Percentiles rank a stretch among this genome's conserved stretches.
phyloP scores from a whole-genome alignment of 2,797 vertebrate genomes.

The Vireo griseus region DNA sequence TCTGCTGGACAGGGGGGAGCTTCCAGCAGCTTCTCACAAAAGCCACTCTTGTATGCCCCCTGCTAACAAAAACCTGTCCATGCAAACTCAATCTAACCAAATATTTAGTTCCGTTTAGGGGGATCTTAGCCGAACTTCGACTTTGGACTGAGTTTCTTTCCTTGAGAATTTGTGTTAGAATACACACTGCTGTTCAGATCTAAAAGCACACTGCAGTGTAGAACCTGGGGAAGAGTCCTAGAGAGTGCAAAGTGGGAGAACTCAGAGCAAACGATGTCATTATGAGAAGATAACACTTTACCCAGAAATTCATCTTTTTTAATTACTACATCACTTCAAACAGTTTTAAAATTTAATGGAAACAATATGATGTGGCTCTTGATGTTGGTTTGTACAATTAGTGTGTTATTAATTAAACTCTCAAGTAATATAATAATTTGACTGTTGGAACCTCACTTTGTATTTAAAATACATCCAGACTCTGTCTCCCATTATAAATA shows the following conservation, averaged over 20 bases:
- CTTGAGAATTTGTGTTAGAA: background rate
- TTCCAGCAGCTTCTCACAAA: background rate
- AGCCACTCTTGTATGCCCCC: background rate
- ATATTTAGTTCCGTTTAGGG: background rate
- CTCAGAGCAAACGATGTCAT: background rate
- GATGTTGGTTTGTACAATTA: constrained; percentile 69
- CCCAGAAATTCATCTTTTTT: constrained; percentile 40
- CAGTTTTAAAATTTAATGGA: constrained; percentile 66
- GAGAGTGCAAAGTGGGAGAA: background rate
- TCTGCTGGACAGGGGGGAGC: background rate
- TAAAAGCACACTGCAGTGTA: background rate
- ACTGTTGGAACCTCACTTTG: constrained; percentile 68
- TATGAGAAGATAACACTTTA: constrained; percentile 26
- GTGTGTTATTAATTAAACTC: constrained; percentile 77
- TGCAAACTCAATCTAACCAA: background rate
- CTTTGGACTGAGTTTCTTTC: background rate
- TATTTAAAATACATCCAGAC: constrained; percentile 70
- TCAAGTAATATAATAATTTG: constrained; percentile 69
- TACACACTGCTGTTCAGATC: background rate
- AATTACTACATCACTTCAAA: constrained; percentile 69
- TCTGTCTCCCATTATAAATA: constrained; percentile 70
- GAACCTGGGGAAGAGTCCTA: background rate
- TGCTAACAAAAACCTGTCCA: background rate
- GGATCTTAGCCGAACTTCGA: background rate
- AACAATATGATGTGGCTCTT: constrained; percentile 71